Evolutionary conservation across 2,888 invertebrate species (phyloP).

Genomic region (Shargacucullia verbasci): DNA sequence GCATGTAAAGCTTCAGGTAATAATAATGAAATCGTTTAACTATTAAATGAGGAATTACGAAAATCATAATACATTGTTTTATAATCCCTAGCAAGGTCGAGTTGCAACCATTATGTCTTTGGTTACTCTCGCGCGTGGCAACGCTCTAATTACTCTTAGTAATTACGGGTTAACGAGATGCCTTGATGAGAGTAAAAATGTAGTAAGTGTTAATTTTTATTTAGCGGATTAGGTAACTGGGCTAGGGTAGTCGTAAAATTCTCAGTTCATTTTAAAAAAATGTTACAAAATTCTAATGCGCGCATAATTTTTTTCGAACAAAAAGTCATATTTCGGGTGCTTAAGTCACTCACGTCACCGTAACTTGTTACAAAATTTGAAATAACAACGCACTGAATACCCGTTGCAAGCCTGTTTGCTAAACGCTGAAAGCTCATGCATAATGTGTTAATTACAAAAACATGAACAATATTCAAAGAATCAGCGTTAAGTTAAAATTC

Average conservation of each 20-base stretch:
- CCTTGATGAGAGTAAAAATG: slow-evolving; percentile 56
- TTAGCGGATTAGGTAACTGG: slow-evolving; percentile 44
- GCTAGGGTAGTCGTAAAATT: slow-evolving; percentile 8
- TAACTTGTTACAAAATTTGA: slow-evolving; percentile 16
- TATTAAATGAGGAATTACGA: slow-evolving; percentile 40
- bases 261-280: slow-evolving; percentile 15
- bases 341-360: slow-evolving; percentile 15
- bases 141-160: slow-evolving; percentile 72
- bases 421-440: slow-evolving; percentile 1
- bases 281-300: slow-evolving; percentile 22
- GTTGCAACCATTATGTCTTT: slow-evolving; percentile 64
- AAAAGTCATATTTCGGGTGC: slow-evolving; percentile 19
- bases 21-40: slow-evolving; percentile 38
- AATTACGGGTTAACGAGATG: slow-evolving; percentile 65
- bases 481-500: slow-evolving; percentile 9
- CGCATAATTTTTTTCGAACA: slow-evolving; percentile 5
- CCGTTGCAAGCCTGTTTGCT: neutral
- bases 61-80: slow-evolving; percentile 61
- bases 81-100: slow-evolving; percentile 66
- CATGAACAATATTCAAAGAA: too few species aligned
- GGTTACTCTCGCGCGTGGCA: slow-evolving; percentile 62
- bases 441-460: too few species aligned
- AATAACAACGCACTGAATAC: slow-evolving; percentile 14
- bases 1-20: slow-evolving; percentile 5
- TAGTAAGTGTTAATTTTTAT: slow-evolving; percentile 58